Evolutionary conservation across 2,797 vertebrate genomes (phyloP).

Genomic region (Cynopterus sphinx): DNA sequence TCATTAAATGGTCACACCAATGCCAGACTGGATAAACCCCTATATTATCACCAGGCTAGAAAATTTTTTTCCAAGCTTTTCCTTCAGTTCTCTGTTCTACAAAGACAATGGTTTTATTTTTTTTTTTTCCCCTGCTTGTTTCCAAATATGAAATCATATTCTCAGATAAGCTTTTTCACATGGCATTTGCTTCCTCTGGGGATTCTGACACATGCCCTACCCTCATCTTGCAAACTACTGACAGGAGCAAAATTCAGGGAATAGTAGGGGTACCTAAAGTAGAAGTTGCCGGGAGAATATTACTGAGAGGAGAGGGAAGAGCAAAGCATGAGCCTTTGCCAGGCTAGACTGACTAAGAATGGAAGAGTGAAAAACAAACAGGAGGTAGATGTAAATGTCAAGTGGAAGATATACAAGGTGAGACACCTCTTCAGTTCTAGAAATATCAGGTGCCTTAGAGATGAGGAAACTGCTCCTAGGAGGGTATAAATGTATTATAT

Average conservation of each 20-base stretch:
- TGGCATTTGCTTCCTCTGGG: background rate
- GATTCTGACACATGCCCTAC: background rate
- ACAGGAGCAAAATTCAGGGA: background rate
- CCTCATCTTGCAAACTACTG: background rate
- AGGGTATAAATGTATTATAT: background rate
- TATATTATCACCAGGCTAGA: background rate
- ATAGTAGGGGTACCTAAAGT: background rate
- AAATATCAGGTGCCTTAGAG: background rate
- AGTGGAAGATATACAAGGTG: background rate
- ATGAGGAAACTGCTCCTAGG: background rate
- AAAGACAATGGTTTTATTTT: background rate
- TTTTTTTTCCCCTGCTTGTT: background rate
- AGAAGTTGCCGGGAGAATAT: background rate
- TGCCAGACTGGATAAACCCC: background rate
- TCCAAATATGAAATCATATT: conserved; percentile 12
- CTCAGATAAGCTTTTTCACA: background rate
- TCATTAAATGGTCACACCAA: background rate
- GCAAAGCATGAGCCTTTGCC: background rate
- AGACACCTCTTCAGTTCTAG: background rate
- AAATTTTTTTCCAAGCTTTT: background rate
- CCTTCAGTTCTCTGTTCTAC: background rate
- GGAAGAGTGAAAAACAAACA: background rate
- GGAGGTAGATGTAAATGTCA: background rate
- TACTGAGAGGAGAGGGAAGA: background rate
- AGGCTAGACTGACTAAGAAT: background rate